These are phyloP conservation scores for Zoanthus sansibaricus DNA, from an alignment of 92 coral and sea anemone species.

Conservation along the genomic window DNA sequence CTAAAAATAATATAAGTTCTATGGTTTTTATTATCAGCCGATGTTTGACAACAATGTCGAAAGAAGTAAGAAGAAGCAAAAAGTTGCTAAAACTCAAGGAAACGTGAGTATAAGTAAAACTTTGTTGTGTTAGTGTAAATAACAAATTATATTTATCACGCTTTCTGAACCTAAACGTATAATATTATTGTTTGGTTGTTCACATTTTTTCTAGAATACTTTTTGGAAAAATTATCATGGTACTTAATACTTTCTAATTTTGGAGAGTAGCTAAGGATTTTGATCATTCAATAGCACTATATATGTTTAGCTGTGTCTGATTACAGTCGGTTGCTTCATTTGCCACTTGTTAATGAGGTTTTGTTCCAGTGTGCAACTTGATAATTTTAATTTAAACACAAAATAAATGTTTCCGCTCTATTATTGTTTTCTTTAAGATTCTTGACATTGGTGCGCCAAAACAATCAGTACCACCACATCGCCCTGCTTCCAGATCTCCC, in stretches of 20 bases:
- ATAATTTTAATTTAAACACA: no score
- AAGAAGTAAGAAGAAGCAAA: neutral
- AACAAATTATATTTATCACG: neutral
- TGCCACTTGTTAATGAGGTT: conserved; percentile 4
- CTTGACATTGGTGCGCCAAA: neutral
- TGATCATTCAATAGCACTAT: neutral
- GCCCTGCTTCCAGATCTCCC: neutral
- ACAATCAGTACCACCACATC: neutral
- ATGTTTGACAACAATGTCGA: neutral
- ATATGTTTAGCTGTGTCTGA: neutral
- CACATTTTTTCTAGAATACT: neutral
- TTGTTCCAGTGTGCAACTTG: neutral
- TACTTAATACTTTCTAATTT: neutral
- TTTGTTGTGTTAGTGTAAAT: neutral
- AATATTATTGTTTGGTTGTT: neutral
- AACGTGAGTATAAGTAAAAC: neutral
- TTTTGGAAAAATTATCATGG: neutral
- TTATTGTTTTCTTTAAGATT: neutral
- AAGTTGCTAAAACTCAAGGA: conserved; percentile 10
- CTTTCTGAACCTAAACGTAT: neutral
- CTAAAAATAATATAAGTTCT: neutral
- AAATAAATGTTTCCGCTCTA: no score
- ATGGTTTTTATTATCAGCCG: conserved; percentile 6
- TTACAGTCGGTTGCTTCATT: conserved; percentile 1
- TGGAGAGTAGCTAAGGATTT: neutral